Percentiles rank a stretch among this genome's conserved stretches.
phyloP scores from a whole-genome alignment of 2,113 vertebrate species.

The Drymodes brunneopygia region DNA sequence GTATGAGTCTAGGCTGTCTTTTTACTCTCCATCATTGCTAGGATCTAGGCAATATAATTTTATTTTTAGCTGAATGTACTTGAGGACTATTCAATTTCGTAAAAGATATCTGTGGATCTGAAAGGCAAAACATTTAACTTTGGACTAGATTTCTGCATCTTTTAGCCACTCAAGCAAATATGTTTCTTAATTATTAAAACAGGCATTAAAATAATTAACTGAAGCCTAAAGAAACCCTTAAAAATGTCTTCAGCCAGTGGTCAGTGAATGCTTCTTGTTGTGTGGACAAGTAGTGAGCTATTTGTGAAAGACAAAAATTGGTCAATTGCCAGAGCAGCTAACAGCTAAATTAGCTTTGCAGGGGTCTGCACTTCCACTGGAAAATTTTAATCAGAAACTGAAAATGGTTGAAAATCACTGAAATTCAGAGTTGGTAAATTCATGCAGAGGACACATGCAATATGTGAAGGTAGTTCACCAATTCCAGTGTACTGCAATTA shows the following conservation, averaged over 20 bases:
- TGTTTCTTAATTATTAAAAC: not conserved
- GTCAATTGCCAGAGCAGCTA: not conserved
- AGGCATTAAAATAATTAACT: not conserved
- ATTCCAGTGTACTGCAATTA: not conserved
- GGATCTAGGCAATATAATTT: not conserved
- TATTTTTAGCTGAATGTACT: not conserved
- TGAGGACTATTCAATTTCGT: not conserved
- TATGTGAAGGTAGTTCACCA: not conserved
- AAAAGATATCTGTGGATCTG: not conserved
- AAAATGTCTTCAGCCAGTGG: not conserved
- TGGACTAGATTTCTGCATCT: not conserved
- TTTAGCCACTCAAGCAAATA: not conserved
- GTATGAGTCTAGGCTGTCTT: not conserved
- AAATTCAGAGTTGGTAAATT: not conserved
- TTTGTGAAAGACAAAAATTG: not conserved
- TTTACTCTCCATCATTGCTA: not conserved
- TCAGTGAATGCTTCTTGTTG: not conserved
- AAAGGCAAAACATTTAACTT: not conserved
- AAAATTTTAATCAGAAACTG: not conserved
- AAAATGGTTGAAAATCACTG: not conserved
- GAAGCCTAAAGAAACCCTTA: not conserved
- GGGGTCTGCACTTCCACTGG: not conserved
- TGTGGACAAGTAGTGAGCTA: not conserved
- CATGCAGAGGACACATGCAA: not conserved
- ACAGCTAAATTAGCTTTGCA: not conserved